Percentiles rank a stretch among this genome's conserved stretches.
These are phyloP conservation scores for Ichneumoninae sp. DNA, from an alignment of 2,888 invertebrate species.

Conservation along the genomic window DNA sequence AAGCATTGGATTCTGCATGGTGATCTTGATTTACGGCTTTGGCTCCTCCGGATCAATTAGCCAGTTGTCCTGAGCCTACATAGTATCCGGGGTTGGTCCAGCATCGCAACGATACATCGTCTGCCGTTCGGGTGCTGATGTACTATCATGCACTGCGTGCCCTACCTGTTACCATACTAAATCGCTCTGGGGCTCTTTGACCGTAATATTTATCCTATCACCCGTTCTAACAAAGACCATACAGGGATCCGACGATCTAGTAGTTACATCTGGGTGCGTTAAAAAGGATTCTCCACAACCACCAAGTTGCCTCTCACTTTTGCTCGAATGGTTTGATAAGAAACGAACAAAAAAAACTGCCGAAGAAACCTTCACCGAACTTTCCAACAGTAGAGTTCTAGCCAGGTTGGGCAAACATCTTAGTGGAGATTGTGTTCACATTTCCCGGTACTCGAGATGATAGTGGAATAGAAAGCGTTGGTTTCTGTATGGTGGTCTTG, in stretches of 20 bases:
- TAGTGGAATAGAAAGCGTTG: slow-evolving; percentile 63
- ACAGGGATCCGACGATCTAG: neutral
- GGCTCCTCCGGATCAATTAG: slow-evolving; percentile 10
- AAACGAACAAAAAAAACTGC: slow-evolving; percentile 21
- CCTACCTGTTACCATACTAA: too few relatives aligned
- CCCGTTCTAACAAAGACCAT: neutral
- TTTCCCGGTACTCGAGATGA: slow-evolving; percentile 54
- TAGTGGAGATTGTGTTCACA: slow-evolving; percentile 54
- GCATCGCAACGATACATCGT: neutral
- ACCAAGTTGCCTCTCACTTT: slow-evolving; percentile 15
- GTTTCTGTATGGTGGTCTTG: slow-evolving; percentile 20
- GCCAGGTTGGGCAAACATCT: slow-evolving; percentile 52
- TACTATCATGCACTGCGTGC: too few relatives aligned
- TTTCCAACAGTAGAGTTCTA: slow-evolving; percentile 41
- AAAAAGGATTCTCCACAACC: slow-evolving; percentile 11
- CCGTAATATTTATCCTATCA: slow-evolving; percentile 3
- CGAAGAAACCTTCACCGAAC: neutral
- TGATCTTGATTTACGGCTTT: slow-evolving; percentile 42
- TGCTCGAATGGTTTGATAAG: slow-evolving; percentile 50
- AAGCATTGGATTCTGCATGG: slow-evolving; percentile 51
- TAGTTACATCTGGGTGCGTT: slow-evolving; percentile 45
- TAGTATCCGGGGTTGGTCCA: neutral
- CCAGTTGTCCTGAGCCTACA: too few relatives aligned
- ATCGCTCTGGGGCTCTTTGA: too few relatives aligned
- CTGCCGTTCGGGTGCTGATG: neutral